These are phyloP conservation scores for Heliothis peltigera DNA, from an alignment of 2,888 invertebrate genomes.

Conservation along the genomic window DNA sequence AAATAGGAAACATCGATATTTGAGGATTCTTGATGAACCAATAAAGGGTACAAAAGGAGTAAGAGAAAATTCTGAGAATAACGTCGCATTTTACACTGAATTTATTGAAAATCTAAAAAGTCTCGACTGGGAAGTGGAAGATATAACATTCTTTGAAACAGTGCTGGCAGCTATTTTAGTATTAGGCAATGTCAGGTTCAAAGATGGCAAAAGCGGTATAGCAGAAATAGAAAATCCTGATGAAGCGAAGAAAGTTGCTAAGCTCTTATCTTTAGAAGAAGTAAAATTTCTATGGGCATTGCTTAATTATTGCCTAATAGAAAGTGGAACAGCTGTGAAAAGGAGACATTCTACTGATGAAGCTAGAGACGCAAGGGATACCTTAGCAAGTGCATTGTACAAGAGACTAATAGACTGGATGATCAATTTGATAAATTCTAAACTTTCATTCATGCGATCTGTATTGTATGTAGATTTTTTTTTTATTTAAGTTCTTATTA, in stretches of 20 bases:
- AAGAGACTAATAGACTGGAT: conserved; percentile 96
- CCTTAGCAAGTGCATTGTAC: conserved; percentile 95
- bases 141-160: conserved; percentile 92
- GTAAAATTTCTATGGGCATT: conserved; percentile 96
- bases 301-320: conserved; percentile 95
- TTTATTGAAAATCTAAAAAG: conserved; percentile 91
- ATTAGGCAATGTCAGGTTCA: conserved; percentile 95
- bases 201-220: conserved; percentile 91
- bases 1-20: conserved; percentile 93
- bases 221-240: conserved; percentile 94
- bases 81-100: conserved; percentile 91
- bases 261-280: conserved; percentile 93
- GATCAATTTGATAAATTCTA: conserved; percentile 95
- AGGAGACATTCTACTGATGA: conserved; percentile 94
- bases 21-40: conserved; percentile 91
- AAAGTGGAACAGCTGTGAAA: conserved; percentile 92
- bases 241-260: conserved; percentile 92
- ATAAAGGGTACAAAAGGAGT: conserved; percentile 90
- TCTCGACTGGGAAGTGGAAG: conserved; percentile 93
- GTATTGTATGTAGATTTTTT: conserved; percentile 93
- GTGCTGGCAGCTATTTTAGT: conserved; percentile 93
- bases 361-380: conserved; percentile 95
- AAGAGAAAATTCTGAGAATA: conserved; percentile 91
- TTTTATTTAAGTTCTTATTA: not conserved
- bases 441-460: conserved; percentile 95